These are phyloP conservation scores for Anhinga anhinga DNA, from an alignment of 2,113 vertebrate species.

Conservation along the genomic window DNA sequence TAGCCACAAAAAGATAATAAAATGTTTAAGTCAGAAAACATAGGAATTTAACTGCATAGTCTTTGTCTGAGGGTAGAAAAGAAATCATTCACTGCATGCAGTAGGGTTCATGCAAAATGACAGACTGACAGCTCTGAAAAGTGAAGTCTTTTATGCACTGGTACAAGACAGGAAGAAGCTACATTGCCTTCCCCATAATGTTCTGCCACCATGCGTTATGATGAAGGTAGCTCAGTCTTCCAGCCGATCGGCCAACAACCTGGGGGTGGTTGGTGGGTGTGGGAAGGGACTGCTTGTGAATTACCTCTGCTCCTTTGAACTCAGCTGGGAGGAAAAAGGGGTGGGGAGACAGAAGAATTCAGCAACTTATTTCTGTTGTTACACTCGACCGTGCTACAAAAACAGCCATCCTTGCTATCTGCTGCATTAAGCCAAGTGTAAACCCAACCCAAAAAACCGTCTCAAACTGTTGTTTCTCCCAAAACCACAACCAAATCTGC, in stretches of 20 bases:
- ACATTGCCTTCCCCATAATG: neutral
- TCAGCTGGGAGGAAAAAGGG: neutral
- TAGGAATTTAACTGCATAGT: neutral
- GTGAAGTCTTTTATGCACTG: neutral
- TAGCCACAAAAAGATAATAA: neutral
- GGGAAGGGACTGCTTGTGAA: neutral
- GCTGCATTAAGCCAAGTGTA: neutral
- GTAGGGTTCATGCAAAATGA: neutral
- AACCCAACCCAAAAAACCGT: neutral
- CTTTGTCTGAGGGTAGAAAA: neutral
- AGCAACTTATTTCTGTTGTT: neutral
- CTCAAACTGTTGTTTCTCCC: neutral
- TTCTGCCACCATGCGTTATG: neutral
- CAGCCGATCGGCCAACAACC: neutral
- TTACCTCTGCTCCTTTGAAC: neutral
- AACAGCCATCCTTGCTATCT: neutral
- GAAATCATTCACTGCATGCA: neutral
- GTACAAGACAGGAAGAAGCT: neutral
- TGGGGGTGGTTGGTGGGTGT: neutral
- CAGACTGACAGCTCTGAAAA: neutral
- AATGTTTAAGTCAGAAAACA: neutral
- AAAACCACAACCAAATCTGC: neutral
- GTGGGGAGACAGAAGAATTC: neutral
- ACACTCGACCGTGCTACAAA: neutral
- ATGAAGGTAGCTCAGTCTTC: neutral